A percentile compares a stretch with the other conserved stretches of the same genome.
phyloP scores from a whole-genome alignment of 1,140 invertebrate genomes.

The Propsilocerus akamusi region DNA sequence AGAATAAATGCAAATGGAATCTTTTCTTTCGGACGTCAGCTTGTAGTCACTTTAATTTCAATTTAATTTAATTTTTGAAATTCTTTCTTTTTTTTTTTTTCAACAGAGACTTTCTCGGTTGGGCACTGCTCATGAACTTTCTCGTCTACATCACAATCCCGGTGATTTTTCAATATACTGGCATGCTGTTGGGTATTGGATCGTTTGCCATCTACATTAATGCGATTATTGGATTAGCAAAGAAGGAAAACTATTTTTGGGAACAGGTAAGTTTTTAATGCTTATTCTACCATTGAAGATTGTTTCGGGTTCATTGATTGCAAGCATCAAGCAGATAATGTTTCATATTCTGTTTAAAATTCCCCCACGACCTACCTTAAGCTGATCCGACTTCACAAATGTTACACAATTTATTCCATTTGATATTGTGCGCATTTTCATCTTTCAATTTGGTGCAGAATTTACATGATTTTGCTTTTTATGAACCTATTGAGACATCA shows the following conservation, averaged over 20 bases:
- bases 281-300: neutral
- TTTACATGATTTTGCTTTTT: too few species aligned
- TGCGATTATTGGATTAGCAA: constrained; percentile 30
- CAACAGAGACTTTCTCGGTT: constrained; percentile 35
- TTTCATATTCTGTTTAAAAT: too few species aligned
- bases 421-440: too few species aligned
- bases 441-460: too few species aligned
- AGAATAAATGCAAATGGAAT: neutral
- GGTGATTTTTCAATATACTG: constrained; percentile 38
- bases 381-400: too few species aligned
- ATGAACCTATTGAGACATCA: too few species aligned
- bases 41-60: too few species aligned
- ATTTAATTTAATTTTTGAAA: too few species aligned
- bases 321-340: too few species aligned
- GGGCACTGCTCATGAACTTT: constrained; percentile 65
- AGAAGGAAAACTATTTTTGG: constrained; percentile 20
- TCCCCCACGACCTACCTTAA: too few species aligned
- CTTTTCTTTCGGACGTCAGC: neutral
- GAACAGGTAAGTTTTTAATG: constrained; percentile 31
- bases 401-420: too few species aligned
- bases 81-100: neutral
- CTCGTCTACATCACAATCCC: constrained; percentile 71
- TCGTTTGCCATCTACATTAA: constrained; percentile 38
- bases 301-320: too few species aligned
- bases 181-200: constrained; percentile 30